These are phyloP conservation scores for Leptobrachium leishanense DNA, from an alignment of 2,113 vertebrate species.

Conservation along the genomic window DNA sequence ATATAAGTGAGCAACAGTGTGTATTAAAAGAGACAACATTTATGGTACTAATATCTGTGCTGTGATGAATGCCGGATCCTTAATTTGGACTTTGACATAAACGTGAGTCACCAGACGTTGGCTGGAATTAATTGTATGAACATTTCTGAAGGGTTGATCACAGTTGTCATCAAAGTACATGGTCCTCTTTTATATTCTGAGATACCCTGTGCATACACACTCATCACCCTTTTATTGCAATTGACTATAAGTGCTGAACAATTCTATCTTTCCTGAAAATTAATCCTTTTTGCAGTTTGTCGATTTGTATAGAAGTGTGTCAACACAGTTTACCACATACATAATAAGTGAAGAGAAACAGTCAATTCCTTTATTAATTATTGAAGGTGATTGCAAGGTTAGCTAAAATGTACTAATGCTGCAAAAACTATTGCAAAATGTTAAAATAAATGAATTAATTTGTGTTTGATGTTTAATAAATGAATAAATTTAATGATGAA, in stretches of 20 bases:
- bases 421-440: too few relatives aligned
- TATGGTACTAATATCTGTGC: conserved; percentile 6
- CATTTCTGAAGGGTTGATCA: conserved; percentile 29
- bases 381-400: too few relatives aligned
- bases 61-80: background rate
- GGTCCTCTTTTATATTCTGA: conserved; percentile 11
- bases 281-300: background rate
- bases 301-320: background rate
- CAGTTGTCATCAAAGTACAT: conserved; percentile 26
- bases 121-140: conserved; percentile 32
- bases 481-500: too few relatives aligned
- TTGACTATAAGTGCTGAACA: conserved; percentile 38
- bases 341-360: background rate
- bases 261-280: conserved; percentile 12
- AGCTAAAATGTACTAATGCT: too few relatives aligned
- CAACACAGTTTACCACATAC: conserved; percentile 4
- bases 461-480: too few relatives aligned
- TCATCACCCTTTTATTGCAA: conserved; percentile 43
- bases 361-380: background rate
- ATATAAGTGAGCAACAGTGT: background rate
- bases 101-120: conserved; percentile 31
- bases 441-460: too few relatives aligned
- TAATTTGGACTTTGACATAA: conserved; percentile 27
- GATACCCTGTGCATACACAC: conserved; percentile 17
- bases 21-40: background rate